These are phyloP conservation scores for Marronus borbonicus DNA, from an alignment of 2,888 invertebrate species.

Conservation along the genomic window DNA sequence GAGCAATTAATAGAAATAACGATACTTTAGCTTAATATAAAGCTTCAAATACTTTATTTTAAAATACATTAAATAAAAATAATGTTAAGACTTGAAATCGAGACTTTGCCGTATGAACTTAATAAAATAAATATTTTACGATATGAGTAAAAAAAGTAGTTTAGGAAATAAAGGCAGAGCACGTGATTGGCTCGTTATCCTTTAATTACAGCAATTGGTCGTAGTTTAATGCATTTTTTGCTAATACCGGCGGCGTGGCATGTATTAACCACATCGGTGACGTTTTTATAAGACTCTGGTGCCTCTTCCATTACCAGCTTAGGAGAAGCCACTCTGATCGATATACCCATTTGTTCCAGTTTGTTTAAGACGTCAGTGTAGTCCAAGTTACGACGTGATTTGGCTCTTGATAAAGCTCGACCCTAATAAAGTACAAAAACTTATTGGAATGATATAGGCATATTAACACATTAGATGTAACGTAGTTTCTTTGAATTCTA, in stretches of 20 bases:
- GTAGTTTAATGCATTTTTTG: constrained; percentile 94
- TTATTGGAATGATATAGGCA: too few relatives aligned
- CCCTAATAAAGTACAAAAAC: constrained; percentile 78
- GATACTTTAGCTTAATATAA: too few relatives aligned
- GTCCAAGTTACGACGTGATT: constrained; percentile 95
- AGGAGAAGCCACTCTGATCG: constrained; percentile 98
- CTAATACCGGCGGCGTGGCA: constrained; percentile 98
- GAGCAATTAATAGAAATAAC: too few relatives aligned
- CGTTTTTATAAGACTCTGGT: constrained; percentile 99
- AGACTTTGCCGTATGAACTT: background rate
- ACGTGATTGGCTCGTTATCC: constrained; percentile 71
- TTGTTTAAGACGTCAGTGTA: constrained; percentile 92
- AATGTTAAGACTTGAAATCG: background rate
- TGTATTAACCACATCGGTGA: constrained; percentile 98
- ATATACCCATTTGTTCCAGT: constrained; percentile 88
- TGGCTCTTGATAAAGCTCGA: constrained; percentile 95
- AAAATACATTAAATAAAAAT: background rate
- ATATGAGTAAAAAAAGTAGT: constrained; percentile 15
- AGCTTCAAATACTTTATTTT: constrained; percentile 3
- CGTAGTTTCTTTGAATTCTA: too few relatives aligned
- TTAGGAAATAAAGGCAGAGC: background rate
- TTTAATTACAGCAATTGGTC: constrained; percentile 99
- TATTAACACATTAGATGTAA: too few relatives aligned
- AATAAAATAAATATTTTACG: constrained; percentile 33
- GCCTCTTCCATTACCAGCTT: constrained; percentile 99